Conservation (phyloP, 2,888 invertebrate species). For the Orthonychiurus folsomi region DNA sequence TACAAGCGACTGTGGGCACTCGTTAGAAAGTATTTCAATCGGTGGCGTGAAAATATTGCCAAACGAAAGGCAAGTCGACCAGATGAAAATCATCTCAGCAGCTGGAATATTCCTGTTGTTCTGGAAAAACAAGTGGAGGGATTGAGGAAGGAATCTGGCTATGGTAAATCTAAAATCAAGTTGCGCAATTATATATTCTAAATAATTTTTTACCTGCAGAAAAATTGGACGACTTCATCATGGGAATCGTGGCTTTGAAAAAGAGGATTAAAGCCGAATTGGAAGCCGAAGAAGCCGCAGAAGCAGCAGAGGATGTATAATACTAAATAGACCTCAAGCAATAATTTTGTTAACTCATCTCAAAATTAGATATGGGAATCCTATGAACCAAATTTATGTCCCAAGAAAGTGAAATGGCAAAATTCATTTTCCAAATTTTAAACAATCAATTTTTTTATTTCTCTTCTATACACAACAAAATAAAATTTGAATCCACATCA, state of each 20-base stretch:
- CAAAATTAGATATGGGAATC: too few species aligned
- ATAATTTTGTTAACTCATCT: too few species aligned
- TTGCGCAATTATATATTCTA: background rate
- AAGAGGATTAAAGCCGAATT: conserved; percentile 16
- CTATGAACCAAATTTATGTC: too few species aligned
- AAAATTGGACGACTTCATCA: conserved; percentile 22
- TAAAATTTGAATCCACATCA: too few species aligned
- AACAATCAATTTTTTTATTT: too few species aligned
- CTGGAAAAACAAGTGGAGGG: conserved; percentile 11
- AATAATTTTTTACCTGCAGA: conserved; percentile 6
- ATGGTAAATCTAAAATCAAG: conserved; percentile 11
- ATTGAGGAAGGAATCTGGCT: conserved; percentile 18
- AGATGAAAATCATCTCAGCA: conserved; percentile 14
- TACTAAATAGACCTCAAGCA: too few species aligned
- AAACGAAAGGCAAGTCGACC: conserved; percentile 14
- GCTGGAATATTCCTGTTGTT: conserved; percentile 11
- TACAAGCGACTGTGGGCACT: conserved; percentile 9
- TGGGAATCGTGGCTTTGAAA: conserved; percentile 19
- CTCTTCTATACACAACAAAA: too few species aligned
- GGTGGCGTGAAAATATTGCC: conserved; percentile 18
- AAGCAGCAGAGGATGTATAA: background rate
- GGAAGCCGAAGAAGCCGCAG: conserved; percentile 16
- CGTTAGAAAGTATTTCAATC: conserved; percentile 14
- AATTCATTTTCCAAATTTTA: too few species aligned
- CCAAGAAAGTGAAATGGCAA: too few species aligned